Conservation (phyloP, 2,113 vertebrate species). For the Scomber colias region DNA sequence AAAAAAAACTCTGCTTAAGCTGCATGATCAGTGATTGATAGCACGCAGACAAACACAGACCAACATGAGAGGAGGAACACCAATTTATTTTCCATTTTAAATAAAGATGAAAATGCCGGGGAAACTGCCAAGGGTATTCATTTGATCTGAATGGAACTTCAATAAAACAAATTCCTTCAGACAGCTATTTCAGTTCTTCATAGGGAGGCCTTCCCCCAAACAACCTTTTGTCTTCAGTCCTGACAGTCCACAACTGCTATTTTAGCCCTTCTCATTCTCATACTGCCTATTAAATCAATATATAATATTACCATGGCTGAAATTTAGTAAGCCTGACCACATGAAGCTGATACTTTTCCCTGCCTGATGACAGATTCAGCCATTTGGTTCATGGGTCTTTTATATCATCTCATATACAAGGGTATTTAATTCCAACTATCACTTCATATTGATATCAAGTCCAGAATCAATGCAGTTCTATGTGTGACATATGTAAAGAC, state of each 20-base stretch:
- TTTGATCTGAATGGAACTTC: slow-evolving; percentile 86
- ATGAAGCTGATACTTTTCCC: slow-evolving; percentile 61
- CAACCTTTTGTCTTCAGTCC: slow-evolving; percentile 75
- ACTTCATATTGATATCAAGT: slow-evolving; percentile 23
- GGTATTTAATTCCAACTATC: slow-evolving; percentile 40
- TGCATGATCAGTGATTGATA: slow-evolving; percentile 77
- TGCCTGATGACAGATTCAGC: slow-evolving; percentile 49
- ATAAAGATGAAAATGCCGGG: slow-evolving; percentile 85
- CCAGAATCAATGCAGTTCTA: slow-evolving; percentile 11
- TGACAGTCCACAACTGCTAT: slow-evolving; percentile 78
- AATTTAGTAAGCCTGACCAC: slow-evolving; percentile 64
- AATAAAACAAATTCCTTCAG: slow-evolving; percentile 81
- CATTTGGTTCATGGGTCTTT: slow-evolving; percentile 60
- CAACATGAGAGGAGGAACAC: slow-evolving; percentile 44
- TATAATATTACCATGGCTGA: slow-evolving; percentile 83
- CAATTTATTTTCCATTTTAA: slow-evolving; percentile 87
- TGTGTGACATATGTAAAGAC: slow-evolving; percentile 27
- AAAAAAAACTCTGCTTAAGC: slow-evolving; percentile 22
- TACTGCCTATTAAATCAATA: slow-evolving; percentile 80
- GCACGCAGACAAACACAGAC: slow-evolving; percentile 73
- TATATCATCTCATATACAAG: slow-evolving; percentile 15
- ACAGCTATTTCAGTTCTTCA: slow-evolving; percentile 79
- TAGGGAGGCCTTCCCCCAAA: slow-evolving; percentile 68
- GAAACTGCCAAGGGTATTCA: slow-evolving; percentile 86
- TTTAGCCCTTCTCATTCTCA: slow-evolving; percentile 57